phyloP scores from a whole-genome alignment of 2,113 vertebrate species.

The Prolemur simus region DNA sequence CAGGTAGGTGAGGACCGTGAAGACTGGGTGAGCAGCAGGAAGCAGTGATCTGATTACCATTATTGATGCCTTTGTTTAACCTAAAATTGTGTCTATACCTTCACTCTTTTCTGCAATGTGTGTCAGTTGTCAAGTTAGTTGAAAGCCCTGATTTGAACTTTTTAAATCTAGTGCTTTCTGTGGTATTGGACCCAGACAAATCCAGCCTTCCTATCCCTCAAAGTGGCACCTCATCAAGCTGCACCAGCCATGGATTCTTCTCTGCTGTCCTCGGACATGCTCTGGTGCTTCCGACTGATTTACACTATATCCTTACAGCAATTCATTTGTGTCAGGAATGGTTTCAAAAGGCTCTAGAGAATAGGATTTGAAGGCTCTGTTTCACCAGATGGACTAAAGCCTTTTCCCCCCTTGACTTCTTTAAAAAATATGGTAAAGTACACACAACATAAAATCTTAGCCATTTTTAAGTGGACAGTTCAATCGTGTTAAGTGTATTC shows the following conservation, averaged over 20 bases:
- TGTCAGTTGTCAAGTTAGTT: neutral
- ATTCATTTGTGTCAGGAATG: neutral
- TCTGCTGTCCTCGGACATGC: neutral
- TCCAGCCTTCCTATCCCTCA: neutral
- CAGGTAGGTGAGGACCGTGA: neutral
- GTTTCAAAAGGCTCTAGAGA: neutral
- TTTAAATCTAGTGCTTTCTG: neutral
- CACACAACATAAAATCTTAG: neutral
- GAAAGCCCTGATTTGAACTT: slow-evolving; percentile 20
- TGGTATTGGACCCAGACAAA: neutral
- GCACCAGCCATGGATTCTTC: neutral
- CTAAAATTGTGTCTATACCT: neutral
- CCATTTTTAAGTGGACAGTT: neutral
- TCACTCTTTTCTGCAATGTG: neutral
- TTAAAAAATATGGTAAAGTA: neutral
- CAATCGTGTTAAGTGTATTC: neutral
- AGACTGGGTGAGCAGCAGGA: neutral
- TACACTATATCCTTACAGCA: neutral
- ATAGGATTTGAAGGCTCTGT: neutral
- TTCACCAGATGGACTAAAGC: neutral
- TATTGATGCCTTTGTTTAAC: neutral
- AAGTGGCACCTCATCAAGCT: neutral
- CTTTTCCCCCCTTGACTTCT: neutral
- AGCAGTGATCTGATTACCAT: neutral
- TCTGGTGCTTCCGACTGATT: neutral